Conservation (phyloP, 2,888 invertebrate species). For the Caenorhabditis sinica region DNA sequence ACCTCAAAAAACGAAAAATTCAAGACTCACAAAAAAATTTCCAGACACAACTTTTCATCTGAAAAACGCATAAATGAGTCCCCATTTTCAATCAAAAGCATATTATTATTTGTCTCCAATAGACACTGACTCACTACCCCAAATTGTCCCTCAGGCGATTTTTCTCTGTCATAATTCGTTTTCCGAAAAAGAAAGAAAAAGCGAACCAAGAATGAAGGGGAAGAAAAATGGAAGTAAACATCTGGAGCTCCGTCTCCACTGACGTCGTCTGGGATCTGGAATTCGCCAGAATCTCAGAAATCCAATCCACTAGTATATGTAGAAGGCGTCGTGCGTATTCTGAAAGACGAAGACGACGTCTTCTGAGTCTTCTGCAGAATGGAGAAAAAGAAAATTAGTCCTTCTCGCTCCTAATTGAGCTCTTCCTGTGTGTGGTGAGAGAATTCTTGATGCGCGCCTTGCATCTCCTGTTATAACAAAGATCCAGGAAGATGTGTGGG, state of each 20-base stretch:
- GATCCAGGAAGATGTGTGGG: too few species aligned
- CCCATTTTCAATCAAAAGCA: background rate
- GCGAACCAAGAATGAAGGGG: background rate
- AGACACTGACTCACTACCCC: background rate
- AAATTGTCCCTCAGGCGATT: background rate
- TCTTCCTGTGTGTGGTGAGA: background rate
- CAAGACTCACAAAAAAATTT: background rate
- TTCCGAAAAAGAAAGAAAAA: background rate
- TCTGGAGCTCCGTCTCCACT: background rate
- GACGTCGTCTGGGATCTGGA: background rate
- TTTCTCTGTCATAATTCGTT: constrained; percentile 1
- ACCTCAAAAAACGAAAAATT: background rate
- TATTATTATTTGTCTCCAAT: background rate
- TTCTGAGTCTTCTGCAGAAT: too few species aligned
- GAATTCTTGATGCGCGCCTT: background rate
- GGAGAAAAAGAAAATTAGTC: background rate
- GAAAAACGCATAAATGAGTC: background rate
- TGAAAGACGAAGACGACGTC: too few species aligned
- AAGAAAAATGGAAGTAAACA: background rate
- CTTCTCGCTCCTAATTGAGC: background rate
- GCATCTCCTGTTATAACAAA: background rate
- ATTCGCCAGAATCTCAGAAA: background rate
- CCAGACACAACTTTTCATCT: background rate
- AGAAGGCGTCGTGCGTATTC: too few species aligned
- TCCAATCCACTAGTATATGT: background rate